Base-by-base conservation (phyloP, 2,888 invertebrate genomes). In the Kryphioiulus occultus region DNA sequence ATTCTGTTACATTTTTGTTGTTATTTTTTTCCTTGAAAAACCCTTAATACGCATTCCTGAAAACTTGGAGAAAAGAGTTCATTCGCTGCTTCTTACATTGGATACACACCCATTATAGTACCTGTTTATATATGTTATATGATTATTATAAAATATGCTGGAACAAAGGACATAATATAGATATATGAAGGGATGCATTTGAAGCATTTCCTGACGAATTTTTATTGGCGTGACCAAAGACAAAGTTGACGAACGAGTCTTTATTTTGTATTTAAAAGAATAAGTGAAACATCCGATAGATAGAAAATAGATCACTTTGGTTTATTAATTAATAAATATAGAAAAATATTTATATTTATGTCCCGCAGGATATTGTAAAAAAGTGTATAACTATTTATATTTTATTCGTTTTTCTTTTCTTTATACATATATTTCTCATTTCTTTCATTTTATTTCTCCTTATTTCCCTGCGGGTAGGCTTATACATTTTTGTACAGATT, bases 141-240 rank as follows among this genome's bases (percentile, higher is more conserved):
- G 68, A 84, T 35, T 39, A 84, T 84, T 84, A 39, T 42, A 84
- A 84, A 84, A 84, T 84, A 84, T 84, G 39, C 22, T 39, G 35
- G 84, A 84, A 84, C 39, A 84, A 84, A 84, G 84, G 84, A 84
- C 84, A 42, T 39, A 84, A 84, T 84, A 84, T 39, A 84, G 68
- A 68, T 68, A 68, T 68, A 68, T 68, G 22, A 26, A 68, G 68
- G 26, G 26, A 10, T 68, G 68, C 68, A 26, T n/a, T 47, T 86
- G 9, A 86, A 47, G 47, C 44, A 53, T 86, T 19, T 86, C 47
- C 47, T 86, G 9, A 86, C 22, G 32, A 86, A 35, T 85, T 86
- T 86, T 86, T 47, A 47, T 86, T 86, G 86, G 44, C 86, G 86
- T 86, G 42, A 86, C 86, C 86, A 86, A 86, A 86, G 86, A 86